Evolutionary conservation across 2,113 vertebrate species (phyloP).

Genomic region (Brachypodius melanocephalos): DNA sequence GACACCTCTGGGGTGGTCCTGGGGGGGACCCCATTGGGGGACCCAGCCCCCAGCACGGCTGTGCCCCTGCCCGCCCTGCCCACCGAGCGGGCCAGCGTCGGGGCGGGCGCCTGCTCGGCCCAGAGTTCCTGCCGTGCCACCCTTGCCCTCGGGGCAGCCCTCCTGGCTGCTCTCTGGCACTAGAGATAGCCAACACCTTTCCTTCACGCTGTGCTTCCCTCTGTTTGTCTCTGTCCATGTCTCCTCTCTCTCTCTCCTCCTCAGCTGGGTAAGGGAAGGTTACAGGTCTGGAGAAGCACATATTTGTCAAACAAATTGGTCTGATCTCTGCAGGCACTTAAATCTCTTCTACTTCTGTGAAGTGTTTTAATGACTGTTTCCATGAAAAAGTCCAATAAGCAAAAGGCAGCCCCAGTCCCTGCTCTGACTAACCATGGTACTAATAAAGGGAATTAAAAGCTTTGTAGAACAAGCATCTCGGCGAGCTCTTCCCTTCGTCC

Average conservation of each 20-base stretch:
- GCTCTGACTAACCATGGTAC: conserved; percentile 41
- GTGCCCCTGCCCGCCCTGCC: conserved; percentile 60
- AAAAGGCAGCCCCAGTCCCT: conserved; percentile 15
- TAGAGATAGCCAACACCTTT: conserved; percentile 1
- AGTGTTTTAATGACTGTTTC: conserved; percentile 80
- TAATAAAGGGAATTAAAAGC: conserved; percentile 68
- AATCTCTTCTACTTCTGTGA: conserved; percentile 81
- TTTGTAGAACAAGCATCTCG: conserved; percentile 64
- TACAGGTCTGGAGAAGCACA: conserved; percentile 34
- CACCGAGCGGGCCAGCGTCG: conserved; percentile 68
- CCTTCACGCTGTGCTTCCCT: conserved; percentile 37
- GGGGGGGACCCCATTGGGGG: neutral
- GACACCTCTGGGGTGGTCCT: neutral
- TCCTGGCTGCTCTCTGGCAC: conserved; percentile 2
- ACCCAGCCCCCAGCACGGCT: neutral
- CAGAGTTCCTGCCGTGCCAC: conserved; percentile 52
- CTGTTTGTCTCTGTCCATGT: neutral
- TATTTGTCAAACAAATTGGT: conserved; percentile 62
- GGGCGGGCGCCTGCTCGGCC: conserved; percentile 14
- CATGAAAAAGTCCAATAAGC: conserved; percentile 66
- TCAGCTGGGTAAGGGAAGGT: conserved; percentile 57
- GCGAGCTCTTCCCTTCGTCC: conserved; percentile 44
- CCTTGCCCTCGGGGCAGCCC: neutral
- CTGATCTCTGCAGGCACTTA: conserved; percentile 36
- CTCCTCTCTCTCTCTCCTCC: neutral